Base-by-base conservation (phyloP, 2,797 vertebrate genomes). In the Arrhamphus sclerolepis region DNA sequence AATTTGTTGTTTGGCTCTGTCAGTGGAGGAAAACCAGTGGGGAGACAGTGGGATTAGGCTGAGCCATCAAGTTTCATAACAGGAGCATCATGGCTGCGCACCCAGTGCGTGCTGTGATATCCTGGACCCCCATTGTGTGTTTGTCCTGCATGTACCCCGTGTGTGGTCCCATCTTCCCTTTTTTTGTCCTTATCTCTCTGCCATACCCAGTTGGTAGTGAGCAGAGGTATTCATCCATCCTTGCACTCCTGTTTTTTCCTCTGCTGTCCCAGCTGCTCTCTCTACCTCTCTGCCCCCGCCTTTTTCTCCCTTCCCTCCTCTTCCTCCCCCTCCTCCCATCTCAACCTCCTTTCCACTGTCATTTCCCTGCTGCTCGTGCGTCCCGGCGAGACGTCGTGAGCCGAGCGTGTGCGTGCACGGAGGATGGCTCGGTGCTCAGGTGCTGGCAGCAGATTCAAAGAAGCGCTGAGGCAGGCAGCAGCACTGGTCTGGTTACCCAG, bases 141-240 rank as follows among this genome's bases (percentile, higher is more conserved):
- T 66, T 61, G 42, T 62, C 18, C 61, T 77, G 50, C 43, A 48
- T 57, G 41, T 16, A 18, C 54, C 55, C 64, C 8, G 63, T 42
- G 62, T 66, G 63, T 50, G 54, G 54, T 62, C 55, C 76, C 64
- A 71, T 70, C 69, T 69, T 75, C 66, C 70, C 49, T 70, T 48
- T 46, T n/a, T 68, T 50, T 52, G 31, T 51, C 8, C 71, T 49
- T 78, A 59, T 85, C 76, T 75, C 61, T 68, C 51, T 70, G 59
- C 43, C 62, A 26, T 51, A 70, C 50, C 61, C 73, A 87, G 83
- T 78, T 78, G 83, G 77, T 84, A 43, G 64, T 62, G 51, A 77
- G 80, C 77, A 79, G 75, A 82, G 77, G 82, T 81, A 87, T 89
- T 73, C 84, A 84, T 76, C 76, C 83, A 66, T 77, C 59, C 70